Evolutionary conservation across 2,888 invertebrate genomes (phyloP), one percentile per base, ranked within the genome.

Genomic region (Helleia helle): DNA sequence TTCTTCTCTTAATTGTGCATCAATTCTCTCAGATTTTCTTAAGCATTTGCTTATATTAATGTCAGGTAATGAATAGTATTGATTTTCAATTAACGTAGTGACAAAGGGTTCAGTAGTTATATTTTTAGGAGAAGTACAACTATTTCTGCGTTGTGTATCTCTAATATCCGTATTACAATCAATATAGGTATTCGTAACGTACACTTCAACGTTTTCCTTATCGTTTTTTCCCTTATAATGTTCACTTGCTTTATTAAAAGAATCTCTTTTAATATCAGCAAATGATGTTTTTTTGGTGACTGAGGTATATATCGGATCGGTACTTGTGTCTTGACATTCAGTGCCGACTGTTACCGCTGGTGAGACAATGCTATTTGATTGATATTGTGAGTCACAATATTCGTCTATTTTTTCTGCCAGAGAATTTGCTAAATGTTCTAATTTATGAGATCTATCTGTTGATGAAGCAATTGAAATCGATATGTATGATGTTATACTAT

Each of bases 21-120:
- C 91, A 55, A 91, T 91, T 51, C 88, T 87, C 62, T 91, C 91
- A 43, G 89, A 91, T 59, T 89, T 90, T 55, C 89, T 87, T 46
- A 91, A 81, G 59, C 89, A 90, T 62, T 90, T 90, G 44, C 90
- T 88, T 14, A 89, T 88, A 42, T 89, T 89, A 34, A 91, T 89
- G 65, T 91, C 91, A 5, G 91, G 91, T 47, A 91, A 71, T 13
- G 91, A 91, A 66, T 89, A 88, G 58, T 90, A 92, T 62, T 91
- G 90, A 63, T 91, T 91, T 64, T 90, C 89, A 47, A 85, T 76
- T 46, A 89, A 65, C 18, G 86, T 85, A 14, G 84, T 75, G 7
- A 83, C 79, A 53, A 74, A 86, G 24, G 85, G 84, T 61, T 86
- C 85, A 39, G 83, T 81, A 17, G 79, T 83, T 52, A 76, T 84